Percentiles rank a stretch among this genome's conserved stretches.
Conservation (phyloP, 1,140 invertebrate genomes). For the Araneus ventricosus region DNA sequence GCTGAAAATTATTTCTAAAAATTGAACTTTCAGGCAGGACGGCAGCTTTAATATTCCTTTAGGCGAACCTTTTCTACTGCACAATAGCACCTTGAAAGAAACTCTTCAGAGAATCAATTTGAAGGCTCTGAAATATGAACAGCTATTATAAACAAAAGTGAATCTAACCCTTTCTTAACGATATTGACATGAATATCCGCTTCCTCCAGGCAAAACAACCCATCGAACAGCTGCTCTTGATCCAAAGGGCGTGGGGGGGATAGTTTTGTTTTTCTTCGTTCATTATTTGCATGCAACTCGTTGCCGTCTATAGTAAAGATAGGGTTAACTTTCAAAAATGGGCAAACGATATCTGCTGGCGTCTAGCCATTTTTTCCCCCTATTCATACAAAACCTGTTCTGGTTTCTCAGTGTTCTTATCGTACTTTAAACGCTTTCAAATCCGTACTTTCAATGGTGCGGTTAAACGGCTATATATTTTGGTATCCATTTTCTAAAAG, state of each 20-base stretch:
- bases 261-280: conserved; percentile 49
- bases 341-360: not conserved
- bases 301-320: conserved; percentile 26
- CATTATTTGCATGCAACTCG: conserved; percentile 55
- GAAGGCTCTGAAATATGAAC: conserved; percentile 25
- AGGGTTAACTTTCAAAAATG: conserved; percentile 41
- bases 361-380: conserved; percentile 17
- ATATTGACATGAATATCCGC: conserved; percentile 55
- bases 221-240: conserved; percentile 30
- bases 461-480: not conserved
- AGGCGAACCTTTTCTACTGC: not conserved
- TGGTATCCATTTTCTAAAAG: not conserved
- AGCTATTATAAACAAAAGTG: conserved; percentile 41
- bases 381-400: conserved; percentile 45
- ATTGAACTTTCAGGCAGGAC: not conserved
- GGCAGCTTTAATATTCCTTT: not conserved
- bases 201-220: conserved; percentile 43
- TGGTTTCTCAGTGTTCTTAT: not conserved
- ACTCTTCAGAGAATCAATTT: conserved; percentile 26
- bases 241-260: conserved; percentile 18
- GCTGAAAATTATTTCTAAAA: not conserved
- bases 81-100: conserved; percentile 33
- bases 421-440: not conserved
- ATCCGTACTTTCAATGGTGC: not conserved
- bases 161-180: conserved; percentile 59